Conservation (phyloP, 1,140 invertebrate species). For the Papilio dardanus region DNA sequence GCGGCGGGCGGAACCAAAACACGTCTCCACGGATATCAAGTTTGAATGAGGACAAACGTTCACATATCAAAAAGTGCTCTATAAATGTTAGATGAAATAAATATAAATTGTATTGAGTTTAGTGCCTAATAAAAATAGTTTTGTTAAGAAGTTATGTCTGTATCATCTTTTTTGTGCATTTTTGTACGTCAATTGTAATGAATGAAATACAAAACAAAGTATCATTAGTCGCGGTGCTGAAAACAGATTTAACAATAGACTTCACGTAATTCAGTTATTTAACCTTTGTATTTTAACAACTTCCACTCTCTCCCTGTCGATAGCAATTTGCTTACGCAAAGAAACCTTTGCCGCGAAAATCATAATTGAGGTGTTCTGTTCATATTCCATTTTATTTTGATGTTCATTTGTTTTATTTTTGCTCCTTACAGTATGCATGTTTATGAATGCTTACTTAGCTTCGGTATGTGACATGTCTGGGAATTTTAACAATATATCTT, state of each 20-base stretch:
- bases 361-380: slow-evolving; percentile 34
- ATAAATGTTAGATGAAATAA: not conserved
- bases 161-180: not conserved
- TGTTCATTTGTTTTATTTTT: not conserved
- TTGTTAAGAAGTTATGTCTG: not conserved
- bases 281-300: slow-evolving; percentile 29
- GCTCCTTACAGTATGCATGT: too few species aligned
- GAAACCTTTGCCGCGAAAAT: slow-evolving; percentile 46
- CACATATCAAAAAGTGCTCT: not conserved
- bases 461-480: not conserved
- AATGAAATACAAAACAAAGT: not conserved
- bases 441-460: not conserved
- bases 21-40: slow-evolving; percentile 60
- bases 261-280: slow-evolving; percentile 35
- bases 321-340: slow-evolving; percentile 41
- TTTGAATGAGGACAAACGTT: slow-evolving; percentile 45
- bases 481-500: not conserved
- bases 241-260: slow-evolving; percentile 25
- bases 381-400: slow-evolving; percentile 4
- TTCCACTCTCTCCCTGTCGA: slow-evolving; percentile 35
- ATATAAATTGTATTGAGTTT: not conserved
- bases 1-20: slow-evolving; percentile 55
- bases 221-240: not conserved
- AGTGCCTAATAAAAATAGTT: too few species aligned
- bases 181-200: not conserved